These are phyloP conservation scores for Merluccius polli DNA, from an alignment of 2,797 vertebrate species.

Conservation along the genomic window DNA sequence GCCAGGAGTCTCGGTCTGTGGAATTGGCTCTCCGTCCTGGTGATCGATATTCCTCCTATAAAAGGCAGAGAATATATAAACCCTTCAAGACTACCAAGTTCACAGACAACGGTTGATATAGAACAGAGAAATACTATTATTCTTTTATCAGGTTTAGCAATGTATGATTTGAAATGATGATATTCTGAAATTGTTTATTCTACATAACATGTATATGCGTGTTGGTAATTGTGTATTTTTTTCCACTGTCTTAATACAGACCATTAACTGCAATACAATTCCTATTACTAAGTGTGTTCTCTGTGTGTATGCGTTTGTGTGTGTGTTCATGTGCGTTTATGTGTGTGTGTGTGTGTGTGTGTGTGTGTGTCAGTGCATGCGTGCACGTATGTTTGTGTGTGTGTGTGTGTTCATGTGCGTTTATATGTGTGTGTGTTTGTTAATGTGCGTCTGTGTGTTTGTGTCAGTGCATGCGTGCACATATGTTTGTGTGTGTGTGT, in stretches of 20 bases:
- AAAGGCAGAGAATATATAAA: constrained; percentile 17
- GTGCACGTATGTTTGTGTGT: neutral
- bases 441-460: neutral
- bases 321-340: too few relatives aligned
- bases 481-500: neutral
- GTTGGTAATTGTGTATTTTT: neutral
- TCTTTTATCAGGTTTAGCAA: neutral
- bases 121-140: neutral
- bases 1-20: constrained; percentile 90
- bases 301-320: too few relatives aligned
- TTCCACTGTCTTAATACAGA: neutral
- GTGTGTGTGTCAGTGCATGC: neutral
- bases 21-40: constrained; percentile 82
- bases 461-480: neutral
- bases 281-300: neutral
- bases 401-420: neutral
- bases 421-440: neutral
- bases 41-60: constrained; percentile 80
- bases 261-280: neutral
- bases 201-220: neutral
- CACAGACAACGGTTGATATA: neutral
- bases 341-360: neutral
- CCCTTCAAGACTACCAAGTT: neutral
- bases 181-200: neutral
- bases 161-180: neutral